A percentile compares a stretch with the other conserved stretches of the same genome.
These are phyloP conservation scores for Calonectris borealis DNA, from an alignment of 2,113 vertebrate genomes.

Conservation along the genomic window DNA sequence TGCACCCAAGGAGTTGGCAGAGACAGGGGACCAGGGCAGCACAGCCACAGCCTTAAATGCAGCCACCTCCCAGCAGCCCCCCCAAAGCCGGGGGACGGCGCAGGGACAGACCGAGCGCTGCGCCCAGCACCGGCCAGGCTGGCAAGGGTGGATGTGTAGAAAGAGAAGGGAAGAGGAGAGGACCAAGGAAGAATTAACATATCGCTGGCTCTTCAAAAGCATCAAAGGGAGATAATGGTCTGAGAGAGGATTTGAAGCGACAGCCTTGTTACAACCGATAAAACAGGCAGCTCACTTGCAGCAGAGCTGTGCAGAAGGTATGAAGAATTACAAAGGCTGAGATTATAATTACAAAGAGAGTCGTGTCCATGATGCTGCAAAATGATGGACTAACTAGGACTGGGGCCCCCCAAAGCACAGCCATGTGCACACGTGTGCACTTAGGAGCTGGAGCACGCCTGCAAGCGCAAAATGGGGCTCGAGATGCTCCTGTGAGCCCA, in stretches of 20 bases:
- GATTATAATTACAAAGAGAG: constrained; percentile 21
- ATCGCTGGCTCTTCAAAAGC: constrained; percentile 56
- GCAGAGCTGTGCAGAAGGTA: not conserved
- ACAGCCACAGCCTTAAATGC: not conserved
- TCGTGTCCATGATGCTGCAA: not conserved
- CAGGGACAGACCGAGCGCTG: not conserved
- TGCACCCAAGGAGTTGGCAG: not conserved
- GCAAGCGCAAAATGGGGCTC: rapidly evolving
- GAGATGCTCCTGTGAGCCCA: not conserved
- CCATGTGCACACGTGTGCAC: rapidly evolving
- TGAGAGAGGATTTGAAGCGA: constrained; percentile 53
- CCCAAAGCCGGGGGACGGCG: not conserved
- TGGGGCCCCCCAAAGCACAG: not conserved
- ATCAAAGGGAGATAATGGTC: constrained; percentile 58
- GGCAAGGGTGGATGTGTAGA: not conserved
- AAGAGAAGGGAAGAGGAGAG: constrained; percentile 1
- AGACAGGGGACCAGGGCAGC: not conserved
- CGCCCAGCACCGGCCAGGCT: not conserved
- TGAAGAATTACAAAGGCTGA: constrained; percentile 17
- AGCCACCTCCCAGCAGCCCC: rapidly evolving
- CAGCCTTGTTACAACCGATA: not conserved
- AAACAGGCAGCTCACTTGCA: constrained; percentile 3
- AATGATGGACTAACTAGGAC: not conserved
- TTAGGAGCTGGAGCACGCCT: rapidly evolving
- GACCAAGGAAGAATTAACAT: constrained; percentile 62